Evolutionary conservation across 2,113 vertebrate species (phyloP).

Genomic region (Empidonax alnorum): DNA sequence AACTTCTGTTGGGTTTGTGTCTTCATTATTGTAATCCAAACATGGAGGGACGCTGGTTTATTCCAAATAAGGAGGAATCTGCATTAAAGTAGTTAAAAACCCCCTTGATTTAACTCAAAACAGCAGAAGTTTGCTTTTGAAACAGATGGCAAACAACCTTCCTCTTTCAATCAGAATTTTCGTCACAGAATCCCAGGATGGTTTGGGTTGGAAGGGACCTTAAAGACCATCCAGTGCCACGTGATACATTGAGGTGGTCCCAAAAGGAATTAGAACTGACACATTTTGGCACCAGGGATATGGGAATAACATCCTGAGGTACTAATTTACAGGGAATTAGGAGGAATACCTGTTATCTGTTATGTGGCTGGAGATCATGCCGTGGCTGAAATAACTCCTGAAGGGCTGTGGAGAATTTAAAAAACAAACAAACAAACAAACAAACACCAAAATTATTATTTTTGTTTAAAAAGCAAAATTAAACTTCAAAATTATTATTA

Average conservation of each 20-base stretch:
- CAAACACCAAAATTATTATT: not conserved
- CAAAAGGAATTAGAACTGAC: not conserved
- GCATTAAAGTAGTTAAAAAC: not conserved
- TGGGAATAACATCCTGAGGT: not conserved
- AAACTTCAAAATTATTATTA: too few species aligned
- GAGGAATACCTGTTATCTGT: constrained; percentile 87
- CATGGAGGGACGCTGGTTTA: not conserved
- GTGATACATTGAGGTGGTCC: not conserved
- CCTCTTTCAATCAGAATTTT: not conserved
- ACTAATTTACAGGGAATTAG: not conserved
- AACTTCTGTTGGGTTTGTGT: not conserved
- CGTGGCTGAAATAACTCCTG: constrained; percentile 92
- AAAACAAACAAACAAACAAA: not conserved
- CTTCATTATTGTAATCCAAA: not conserved
- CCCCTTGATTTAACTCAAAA: not conserved
- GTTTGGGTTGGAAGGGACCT: not conserved
- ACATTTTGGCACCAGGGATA: not conserved
- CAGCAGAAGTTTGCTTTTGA: not conserved
- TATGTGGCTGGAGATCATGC: constrained; percentile 94
- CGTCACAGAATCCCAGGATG: not conserved
- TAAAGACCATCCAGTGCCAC: not conserved
- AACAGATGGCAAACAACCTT: not conserved
- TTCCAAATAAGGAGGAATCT: not conserved
- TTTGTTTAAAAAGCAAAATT: too few species aligned
- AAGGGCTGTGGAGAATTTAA: constrained; percentile 79